phyloP scores from a whole-genome alignment of 2,113 vertebrate species.

The Papio anubis region DNA sequence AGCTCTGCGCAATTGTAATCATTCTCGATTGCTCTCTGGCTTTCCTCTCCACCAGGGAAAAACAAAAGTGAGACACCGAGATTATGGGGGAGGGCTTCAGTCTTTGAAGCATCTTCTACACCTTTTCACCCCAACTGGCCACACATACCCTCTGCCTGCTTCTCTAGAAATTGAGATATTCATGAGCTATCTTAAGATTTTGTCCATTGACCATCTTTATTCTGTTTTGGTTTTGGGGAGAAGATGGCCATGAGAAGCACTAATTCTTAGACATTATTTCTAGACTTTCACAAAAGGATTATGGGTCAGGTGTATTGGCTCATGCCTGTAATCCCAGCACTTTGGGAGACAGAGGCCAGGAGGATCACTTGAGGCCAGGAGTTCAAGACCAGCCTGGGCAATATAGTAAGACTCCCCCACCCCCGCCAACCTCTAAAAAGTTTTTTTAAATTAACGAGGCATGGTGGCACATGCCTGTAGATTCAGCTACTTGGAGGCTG shows the following conservation, averaged over 20 bases:
- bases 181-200: neutral
- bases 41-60: slow-evolving; percentile 35
- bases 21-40: slow-evolving; percentile 58
- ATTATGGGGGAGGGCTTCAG: neutral
- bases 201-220: neutral
- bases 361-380: too few species aligned
- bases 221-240: neutral
- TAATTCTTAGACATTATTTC: neutral
- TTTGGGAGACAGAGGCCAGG: too few species aligned
- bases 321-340: too few species aligned
- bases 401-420: too few species aligned
- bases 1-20: slow-evolving; percentile 77
- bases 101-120: neutral
- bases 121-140: neutral
- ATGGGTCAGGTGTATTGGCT: too few species aligned
- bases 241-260: neutral
- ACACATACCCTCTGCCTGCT: neutral
- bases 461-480: too few species aligned
- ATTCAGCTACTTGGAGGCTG: too few species aligned
- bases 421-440: fast-evolving
- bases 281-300: neutral
- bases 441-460: too few species aligned
- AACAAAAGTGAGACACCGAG: slow-evolving; percentile 26
- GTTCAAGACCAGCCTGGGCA: too few species aligned
- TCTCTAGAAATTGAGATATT: neutral